A percentile compares a stretch with the other conserved stretches of the same genome.
phyloP scores from a whole-genome alignment of 2,113 vertebrate species.

The Odontesthes bonariensis region DNA sequence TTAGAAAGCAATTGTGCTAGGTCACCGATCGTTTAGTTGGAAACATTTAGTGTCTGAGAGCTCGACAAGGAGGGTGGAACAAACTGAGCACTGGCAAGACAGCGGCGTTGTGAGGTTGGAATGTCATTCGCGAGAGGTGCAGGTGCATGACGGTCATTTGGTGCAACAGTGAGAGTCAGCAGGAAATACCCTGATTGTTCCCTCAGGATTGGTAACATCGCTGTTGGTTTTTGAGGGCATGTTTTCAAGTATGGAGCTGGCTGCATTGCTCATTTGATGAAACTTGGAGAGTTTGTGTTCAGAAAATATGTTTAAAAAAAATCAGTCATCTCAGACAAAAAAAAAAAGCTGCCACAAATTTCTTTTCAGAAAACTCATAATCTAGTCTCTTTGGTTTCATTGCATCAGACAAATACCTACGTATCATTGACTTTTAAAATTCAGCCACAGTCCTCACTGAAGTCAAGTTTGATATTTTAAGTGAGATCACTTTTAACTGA shows the following conservation, averaged over 20 bases:
- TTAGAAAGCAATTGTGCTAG: neutral
- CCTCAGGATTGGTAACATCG: neutral
- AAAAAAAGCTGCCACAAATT: no score
- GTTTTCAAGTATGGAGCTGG: no score
- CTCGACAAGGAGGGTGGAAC: neutral
- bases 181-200: conserved; percentile 4
- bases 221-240: neutral
- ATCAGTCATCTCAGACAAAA: no score
- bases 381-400: no score
- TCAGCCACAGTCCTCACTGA: conserved; percentile 6
- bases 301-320: no score
- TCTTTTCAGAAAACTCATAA: no score
- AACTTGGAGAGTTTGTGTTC: no score
- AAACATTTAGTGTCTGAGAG: neutral
- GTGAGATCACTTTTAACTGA: no score
- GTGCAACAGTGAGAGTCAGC: neutral
- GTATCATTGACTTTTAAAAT: conserved; percentile 9
- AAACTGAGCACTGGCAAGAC: neutral
- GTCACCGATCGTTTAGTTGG: neutral
- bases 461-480: neutral
- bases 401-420: no score
- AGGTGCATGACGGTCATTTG: neutral
- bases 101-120: neutral
- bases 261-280: no score
- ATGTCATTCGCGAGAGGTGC: neutral